A percentile compares a stretch with the other conserved stretches of the same genome.
phyloP scores from a whole-genome alignment of 2,888 invertebrate species.

The Oegoconia quadripuncta region DNA sequence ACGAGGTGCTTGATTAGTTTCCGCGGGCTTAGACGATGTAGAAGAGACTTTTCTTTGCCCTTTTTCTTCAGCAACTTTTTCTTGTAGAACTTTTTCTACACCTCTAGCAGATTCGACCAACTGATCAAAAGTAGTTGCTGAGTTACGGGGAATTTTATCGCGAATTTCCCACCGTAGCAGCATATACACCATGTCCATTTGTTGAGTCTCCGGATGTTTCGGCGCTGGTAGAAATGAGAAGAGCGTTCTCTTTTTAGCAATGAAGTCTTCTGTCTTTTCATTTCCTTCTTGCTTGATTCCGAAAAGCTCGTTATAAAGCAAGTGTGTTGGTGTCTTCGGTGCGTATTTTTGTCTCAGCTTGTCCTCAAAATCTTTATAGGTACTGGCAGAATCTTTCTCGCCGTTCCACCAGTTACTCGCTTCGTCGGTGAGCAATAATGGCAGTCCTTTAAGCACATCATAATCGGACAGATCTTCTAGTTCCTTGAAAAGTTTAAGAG shows the following conservation, averaged over 20 bases:
- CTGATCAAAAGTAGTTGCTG: not conserved
- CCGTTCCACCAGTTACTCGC: conserved; percentile 18
- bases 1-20: too few relatives aligned
- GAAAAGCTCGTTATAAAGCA: conserved; percentile 16
- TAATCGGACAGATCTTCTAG: too few relatives aligned
- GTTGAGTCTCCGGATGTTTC: conserved; percentile 1
- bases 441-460: too few relatives aligned
- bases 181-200: conserved; percentile 9
- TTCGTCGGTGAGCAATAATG: conserved; percentile 8
- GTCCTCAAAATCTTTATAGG: conserved; percentile 12
- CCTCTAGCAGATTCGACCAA: conserved; percentile 2
- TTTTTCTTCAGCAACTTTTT: conserved; percentile 1
- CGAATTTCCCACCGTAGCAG: conserved; percentile 1
- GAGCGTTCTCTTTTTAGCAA: conserved; percentile 7
- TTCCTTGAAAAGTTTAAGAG: too few relatives aligned
- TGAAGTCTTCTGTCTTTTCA: conserved; percentile 13
- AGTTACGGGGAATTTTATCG: conserved; percentile 2
- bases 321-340: conserved; percentile 12
- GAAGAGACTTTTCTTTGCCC: too few relatives aligned
- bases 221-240: conserved; percentile 1
- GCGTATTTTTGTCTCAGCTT: conserved; percentile 14
- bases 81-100: not conserved
- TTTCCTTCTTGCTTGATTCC: conserved; percentile 3
- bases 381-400: conserved; percentile 5
- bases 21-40: not conserved